Conservation (phyloP, 2,797 vertebrate species). For the Typhlichthys eigenmanni region DNA sequence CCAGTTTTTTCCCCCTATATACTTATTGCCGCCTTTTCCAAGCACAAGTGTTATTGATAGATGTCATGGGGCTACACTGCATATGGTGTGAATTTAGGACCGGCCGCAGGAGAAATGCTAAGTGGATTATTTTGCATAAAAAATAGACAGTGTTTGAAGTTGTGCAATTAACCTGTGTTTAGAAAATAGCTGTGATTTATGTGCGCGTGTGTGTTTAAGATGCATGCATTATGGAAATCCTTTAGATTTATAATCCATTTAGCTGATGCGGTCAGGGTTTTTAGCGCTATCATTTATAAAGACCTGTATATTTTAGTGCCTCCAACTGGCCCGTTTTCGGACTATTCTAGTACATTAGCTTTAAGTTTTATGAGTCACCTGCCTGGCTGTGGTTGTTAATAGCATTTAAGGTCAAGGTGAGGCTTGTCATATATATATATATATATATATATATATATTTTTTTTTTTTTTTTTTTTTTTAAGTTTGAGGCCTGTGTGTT, state of each 20-base stretch:
- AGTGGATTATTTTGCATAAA: conserved; percentile 99
- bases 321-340: conserved; percentile 85
- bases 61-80: conserved; percentile 82
- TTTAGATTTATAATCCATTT: conserved; percentile 99
- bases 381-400: conserved; percentile 71
- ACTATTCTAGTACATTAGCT: conserved; percentile 87
- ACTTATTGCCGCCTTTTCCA: conserved; percentile 83
- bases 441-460: too few species aligned
- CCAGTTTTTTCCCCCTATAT: conserved; percentile 84
- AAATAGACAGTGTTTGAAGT: conserved; percentile 94
- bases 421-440: conserved; percentile 85
- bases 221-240: conserved; percentile 99
- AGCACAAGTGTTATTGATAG: conserved; percentile 90
- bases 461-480: conserved; percentile 53
- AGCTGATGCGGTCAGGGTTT: conserved; percentile 96
- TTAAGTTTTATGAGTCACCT: conserved; percentile 89
- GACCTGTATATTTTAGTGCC: conserved; percentile 92
- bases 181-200: conserved; percentile 98
- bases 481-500: conserved; percentile 60
- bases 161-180: conserved; percentile 98
- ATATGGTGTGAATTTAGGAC: conserved; percentile 78
- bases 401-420: conserved; percentile 82
- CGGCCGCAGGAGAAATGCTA: conserved; percentile 87
- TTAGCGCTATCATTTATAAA: conserved; percentile 98
- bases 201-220: conserved; percentile 88